phyloP scores from a whole-genome alignment of 2,797 vertebrate genomes.

The Heteromormyrus szaboi region DNA sequence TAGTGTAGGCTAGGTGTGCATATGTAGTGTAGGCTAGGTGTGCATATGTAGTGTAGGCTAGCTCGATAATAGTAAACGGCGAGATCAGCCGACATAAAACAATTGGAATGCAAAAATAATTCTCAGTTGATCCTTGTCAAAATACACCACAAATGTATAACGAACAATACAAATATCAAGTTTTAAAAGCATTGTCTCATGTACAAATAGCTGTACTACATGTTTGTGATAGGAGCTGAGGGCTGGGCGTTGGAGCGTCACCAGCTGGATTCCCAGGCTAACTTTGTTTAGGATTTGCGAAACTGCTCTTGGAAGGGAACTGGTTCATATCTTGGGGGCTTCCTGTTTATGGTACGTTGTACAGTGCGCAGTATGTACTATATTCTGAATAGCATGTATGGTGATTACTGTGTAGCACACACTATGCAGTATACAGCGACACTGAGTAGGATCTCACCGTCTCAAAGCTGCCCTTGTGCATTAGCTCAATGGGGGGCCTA shows the following conservation, averaged over 20 bases:
- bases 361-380: neutral
- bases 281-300: neutral
- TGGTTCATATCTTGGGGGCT: neutral
- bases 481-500: slow-evolving; percentile 95
- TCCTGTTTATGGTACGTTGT: neutral
- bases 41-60: neutral
- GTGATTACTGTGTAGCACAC: neutral
- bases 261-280: neutral
- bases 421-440: neutral
- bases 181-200: neutral
- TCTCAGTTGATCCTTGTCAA: neutral
- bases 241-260: neutral
- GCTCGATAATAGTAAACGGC: neutral
- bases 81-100: neutral
- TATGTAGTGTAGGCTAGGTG: too few species aligned
- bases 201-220: neutral
- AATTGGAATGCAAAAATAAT: neutral
- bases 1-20: too few species aligned
- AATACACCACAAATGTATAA: neutral
- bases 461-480: slow-evolving; percentile 99
- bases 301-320: neutral
- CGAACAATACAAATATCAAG: neutral
- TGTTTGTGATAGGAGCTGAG: neutral
- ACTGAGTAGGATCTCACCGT: slow-evolving; percentile 65
- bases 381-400: neutral